A percentile compares a stretch with the other conserved stretches of the same genome.
Conservation (phyloP, 1,140 invertebrate genomes). For the Whitmania pigra region DNA sequence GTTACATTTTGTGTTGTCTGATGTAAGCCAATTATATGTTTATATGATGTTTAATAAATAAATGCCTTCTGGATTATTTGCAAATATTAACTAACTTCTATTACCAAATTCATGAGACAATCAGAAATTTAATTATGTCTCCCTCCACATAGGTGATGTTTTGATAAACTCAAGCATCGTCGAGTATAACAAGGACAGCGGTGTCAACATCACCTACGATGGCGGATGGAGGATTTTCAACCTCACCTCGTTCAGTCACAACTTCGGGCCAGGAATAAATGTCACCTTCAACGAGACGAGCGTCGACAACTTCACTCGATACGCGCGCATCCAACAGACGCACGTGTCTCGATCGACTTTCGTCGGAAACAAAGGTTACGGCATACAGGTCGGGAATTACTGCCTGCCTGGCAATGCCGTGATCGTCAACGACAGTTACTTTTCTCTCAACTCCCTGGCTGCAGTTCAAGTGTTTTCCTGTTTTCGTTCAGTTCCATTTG, state of each 20-base stretch:
- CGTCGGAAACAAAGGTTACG: constrained; percentile 34
- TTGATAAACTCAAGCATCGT: constrained; percentile 36
- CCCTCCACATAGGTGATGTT: constrained; percentile 29
- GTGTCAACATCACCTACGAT: constrained; percentile 69
- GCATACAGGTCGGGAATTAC: constrained; percentile 39
- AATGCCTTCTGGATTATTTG: too few species aligned
- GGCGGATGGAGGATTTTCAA: constrained; percentile 81
- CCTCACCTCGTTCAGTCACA: constrained; percentile 55
- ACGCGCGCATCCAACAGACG: constrained; percentile 5
- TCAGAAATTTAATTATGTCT: too few species aligned
- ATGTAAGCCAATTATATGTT: too few species aligned
- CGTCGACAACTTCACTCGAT: constrained; percentile 24
- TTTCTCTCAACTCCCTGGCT: constrained; percentile 34
- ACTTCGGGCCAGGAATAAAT: constrained; percentile 58
- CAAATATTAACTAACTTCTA: too few species aligned
- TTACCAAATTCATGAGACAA: too few species aligned
- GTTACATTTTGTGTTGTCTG: too few species aligned
- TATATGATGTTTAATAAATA: too few species aligned
- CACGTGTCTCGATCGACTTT: constrained; percentile 19
- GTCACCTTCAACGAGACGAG: constrained; percentile 26
- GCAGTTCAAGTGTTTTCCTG: constrained; percentile 39
- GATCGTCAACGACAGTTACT: constrained; percentile 35
- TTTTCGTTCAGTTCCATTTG: constrained; percentile 10
- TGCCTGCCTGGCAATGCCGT: constrained; percentile 33
- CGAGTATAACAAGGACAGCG: constrained; percentile 32